phyloP scores from a whole-genome alignment of 2,113 vertebrate species.

The Craseonycteris thonglongyai region DNA sequence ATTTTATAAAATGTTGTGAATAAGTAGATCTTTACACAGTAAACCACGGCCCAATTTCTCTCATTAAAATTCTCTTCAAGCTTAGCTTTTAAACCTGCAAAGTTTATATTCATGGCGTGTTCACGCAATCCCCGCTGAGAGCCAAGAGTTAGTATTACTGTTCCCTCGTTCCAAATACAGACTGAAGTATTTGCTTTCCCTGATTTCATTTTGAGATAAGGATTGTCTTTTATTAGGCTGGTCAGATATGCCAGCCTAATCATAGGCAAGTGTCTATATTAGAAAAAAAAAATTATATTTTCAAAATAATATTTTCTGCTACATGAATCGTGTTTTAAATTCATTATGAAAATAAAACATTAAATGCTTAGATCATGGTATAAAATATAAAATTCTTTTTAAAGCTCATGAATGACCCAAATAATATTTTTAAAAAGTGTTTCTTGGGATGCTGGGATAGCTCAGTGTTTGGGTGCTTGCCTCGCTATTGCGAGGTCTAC shows the following conservation, averaged over 20 bases:
- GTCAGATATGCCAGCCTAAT: not conserved
- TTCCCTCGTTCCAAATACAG: not conserved
- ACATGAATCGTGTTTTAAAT: conserved; percentile 35
- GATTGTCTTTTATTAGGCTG: not conserved
- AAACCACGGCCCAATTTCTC: not conserved
- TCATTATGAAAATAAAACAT: conserved; percentile 43
- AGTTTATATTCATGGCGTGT: not conserved
- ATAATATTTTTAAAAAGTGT: not conserved
- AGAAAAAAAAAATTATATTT: not conserved
- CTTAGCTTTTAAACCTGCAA: not conserved
- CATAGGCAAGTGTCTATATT: not conserved
- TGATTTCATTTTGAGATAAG: conserved; percentile 13
- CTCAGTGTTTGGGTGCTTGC: no score
- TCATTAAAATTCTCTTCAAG: not conserved
- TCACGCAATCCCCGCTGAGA: not conserved
- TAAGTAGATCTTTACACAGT: not conserved
- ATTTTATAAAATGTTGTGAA: not conserved
- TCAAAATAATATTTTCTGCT: not conserved
- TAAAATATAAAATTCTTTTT: conserved; percentile 30
- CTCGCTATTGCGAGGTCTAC: no score
- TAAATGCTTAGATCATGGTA: not conserved
- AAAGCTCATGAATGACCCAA: not conserved
- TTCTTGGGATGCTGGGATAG: no score
- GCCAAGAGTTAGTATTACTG: not conserved
- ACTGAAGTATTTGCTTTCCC: not conserved